Evolutionary conservation across 2,113 vertebrate species (phyloP).

Genomic region (Spheniscus mendiculus): DNA sequence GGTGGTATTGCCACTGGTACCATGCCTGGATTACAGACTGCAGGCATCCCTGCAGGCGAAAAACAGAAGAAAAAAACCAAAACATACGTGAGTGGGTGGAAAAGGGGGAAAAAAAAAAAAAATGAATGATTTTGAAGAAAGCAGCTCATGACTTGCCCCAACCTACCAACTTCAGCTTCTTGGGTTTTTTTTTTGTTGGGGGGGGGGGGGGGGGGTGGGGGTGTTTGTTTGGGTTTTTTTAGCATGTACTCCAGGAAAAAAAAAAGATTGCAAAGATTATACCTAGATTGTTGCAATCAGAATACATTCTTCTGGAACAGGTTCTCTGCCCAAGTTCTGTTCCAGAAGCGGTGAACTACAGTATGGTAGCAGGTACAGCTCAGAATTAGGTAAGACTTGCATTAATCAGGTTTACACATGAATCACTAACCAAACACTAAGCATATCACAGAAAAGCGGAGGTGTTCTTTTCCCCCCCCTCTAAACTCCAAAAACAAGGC

Average conservation of each 20-base stretch:
- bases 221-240: neutral
- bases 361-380: neutral
- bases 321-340: neutral
- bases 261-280: neutral
- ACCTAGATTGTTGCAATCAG: neutral
- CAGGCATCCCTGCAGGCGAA: slow-evolving; percentile 81
- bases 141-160: neutral
- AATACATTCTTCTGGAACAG: neutral
- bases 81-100: neutral
- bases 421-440: neutral
- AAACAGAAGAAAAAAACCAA: neutral
- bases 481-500: neutral
- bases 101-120: too few species aligned
- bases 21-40: slow-evolving; percentile 90
- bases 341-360: neutral
- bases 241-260: neutral
- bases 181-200: neutral
- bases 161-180: neutral
- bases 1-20: slow-evolving; percentile 86
- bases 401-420: neutral
- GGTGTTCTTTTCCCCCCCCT: accelerated
- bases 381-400: neutral
- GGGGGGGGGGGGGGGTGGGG: too few species aligned
- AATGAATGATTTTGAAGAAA: neutral
- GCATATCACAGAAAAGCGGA: neutral